These are phyloP conservation scores for Stomorhina lunata DNA, from an alignment of 2,888 invertebrate genomes.

Conservation along the genomic window DNA sequence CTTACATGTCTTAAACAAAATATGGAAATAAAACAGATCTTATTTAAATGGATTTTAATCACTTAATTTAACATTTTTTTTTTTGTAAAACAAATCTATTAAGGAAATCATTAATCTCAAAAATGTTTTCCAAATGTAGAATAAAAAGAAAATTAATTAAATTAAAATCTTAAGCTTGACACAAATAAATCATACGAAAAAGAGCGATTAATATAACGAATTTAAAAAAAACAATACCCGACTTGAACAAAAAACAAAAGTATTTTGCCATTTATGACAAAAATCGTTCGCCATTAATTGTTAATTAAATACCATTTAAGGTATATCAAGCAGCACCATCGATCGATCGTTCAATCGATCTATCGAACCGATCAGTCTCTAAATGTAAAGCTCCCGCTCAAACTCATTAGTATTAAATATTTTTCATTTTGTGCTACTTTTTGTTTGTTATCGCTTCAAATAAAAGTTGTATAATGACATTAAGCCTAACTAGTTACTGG, in stretches of 20 bases:
- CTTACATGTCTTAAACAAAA: too few relatives aligned
- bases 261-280: conserved; percentile 48
- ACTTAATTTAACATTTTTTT: too few relatives aligned
- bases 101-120: conserved; percentile 48
- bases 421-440: neutral
- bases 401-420: conserved; percentile 55
- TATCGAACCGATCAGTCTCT: neutral
- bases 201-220: too few relatives aligned
- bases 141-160: conserved; percentile 31
- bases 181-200: neutral
- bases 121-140: conserved; percentile 5
- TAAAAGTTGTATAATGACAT: conserved; percentile 63
- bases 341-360: neutral
- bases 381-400: neutral
- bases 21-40: too few relatives aligned
- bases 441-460: conserved; percentile 38
- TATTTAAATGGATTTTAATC: too few relatives aligned
- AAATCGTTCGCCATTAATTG: conserved; percentile 47
- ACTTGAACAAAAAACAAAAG: conserved; percentile 3
- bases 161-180: neutral
- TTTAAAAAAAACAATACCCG: neutral
- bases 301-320: conserved; percentile 64
- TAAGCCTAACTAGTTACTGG: too few relatives aligned
- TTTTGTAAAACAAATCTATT: too few relatives aligned
- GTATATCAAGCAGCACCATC: conserved; percentile 31